Percentiles rank a stretch among this genome's conserved stretches.
These are phyloP conservation scores for Bettongia penicillata DNA, from an alignment of 2,113 vertebrate genomes.

Conservation along the genomic window DNA sequence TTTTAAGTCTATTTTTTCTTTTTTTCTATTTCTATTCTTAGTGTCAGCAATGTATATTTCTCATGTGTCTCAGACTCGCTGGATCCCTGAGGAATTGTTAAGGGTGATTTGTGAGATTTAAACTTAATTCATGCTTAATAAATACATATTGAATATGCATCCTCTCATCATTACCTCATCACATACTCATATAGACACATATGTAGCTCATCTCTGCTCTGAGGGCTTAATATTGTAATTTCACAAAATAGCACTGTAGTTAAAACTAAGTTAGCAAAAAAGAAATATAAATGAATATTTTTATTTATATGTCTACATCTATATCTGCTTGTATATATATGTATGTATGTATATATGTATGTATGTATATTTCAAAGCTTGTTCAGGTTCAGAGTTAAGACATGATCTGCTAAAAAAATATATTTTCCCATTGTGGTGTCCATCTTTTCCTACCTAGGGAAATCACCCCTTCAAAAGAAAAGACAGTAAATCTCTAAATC, in stretches of 20 bases:
- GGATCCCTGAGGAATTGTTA: constrained; percentile 56
- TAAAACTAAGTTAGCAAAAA: constrained; percentile 58
- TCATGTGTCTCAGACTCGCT: constrained; percentile 57
- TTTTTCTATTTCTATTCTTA: constrained; percentile 59
- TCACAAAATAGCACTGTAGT: constrained; percentile 71
- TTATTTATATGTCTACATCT: too few species aligned
- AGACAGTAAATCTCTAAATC: constrained; percentile 83
- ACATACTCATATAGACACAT: neutral
- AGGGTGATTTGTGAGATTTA: constrained; percentile 66
- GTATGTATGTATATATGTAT: too few species aligned
- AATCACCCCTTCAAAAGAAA: constrained; percentile 83
- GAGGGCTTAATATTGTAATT: constrained; percentile 76
- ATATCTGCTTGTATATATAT: too few species aligned
- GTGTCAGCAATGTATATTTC: constrained; percentile 60
- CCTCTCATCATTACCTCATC: constrained; percentile 8
- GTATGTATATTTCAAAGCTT: constrained; percentile 56
- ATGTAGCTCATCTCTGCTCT: constrained; percentile 63
- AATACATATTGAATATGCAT: constrained; percentile 65
- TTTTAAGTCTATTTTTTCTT: constrained; percentile 45
- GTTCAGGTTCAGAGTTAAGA: constrained; percentile 78
- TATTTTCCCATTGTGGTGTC: constrained; percentile 70
- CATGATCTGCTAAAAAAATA: constrained; percentile 56
- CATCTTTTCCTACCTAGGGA: constrained; percentile 78
- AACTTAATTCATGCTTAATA: constrained; percentile 72
- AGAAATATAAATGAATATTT: too few species aligned